A percentile compares a stretch with the other conserved stretches of the same genome.
Evolutionary conservation across 2,797 vertebrate genomes (phyloP).

Genomic region (Sus cebifrons): DNA sequence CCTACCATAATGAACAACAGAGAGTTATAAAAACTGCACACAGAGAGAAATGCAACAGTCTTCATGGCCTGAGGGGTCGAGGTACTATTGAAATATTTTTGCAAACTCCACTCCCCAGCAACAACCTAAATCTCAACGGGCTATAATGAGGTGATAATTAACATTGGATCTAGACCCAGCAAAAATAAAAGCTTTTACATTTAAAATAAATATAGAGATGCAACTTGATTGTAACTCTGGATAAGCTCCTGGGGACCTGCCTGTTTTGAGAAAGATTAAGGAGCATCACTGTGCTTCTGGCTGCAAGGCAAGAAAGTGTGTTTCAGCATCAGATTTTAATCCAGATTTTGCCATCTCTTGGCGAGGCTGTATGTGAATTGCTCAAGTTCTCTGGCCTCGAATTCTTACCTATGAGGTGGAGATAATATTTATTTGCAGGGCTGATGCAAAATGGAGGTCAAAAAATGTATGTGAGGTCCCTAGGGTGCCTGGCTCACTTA

Average conservation of each 20-base stretch:
- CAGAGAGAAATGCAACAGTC: constrained; percentile 63
- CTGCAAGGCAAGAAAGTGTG: background rate
- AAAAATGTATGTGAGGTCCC: background rate
- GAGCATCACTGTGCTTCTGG: background rate
- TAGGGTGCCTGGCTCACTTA: background rate
- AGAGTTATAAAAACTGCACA: constrained; percentile 78
- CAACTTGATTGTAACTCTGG: constrained; percentile 27
- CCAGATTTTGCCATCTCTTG: background rate
- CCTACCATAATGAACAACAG: constrained; percentile 72
- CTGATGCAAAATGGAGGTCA: background rate
- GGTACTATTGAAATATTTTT: constrained; percentile 70
- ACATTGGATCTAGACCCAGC: constrained; percentile 58
- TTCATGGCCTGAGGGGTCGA: constrained; percentile 59
- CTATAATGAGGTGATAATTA: constrained; percentile 75
- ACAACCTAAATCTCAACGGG: constrained; percentile 68
- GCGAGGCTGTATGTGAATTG: background rate
- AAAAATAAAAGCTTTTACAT: constrained; percentile 46
- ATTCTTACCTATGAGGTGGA: constrained; percentile 30
- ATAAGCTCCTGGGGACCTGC: background rate
- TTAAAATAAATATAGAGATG: constrained; percentile 33
- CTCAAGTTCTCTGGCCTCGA: constrained; percentile 17
- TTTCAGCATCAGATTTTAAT: constrained; percentile 21
- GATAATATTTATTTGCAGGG: background rate
- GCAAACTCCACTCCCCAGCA: constrained; percentile 62
- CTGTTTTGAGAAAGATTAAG: background rate